Evolutionary conservation across 2,797 vertebrate genomes (phyloP).

Genomic region (Crenichthys baileyi): DNA sequence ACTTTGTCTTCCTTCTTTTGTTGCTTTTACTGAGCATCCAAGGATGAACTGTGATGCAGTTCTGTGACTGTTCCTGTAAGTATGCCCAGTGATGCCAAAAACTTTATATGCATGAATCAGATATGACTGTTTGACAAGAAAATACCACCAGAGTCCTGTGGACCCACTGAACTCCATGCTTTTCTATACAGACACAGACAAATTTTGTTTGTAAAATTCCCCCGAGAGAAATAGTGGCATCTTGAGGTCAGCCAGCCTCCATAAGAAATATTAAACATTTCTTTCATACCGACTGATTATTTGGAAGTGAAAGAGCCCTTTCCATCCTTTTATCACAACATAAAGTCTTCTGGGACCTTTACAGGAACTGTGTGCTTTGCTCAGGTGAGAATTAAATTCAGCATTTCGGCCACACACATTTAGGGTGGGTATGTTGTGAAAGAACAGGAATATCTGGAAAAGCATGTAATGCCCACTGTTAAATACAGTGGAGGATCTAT

Average conservation of each 20-base stretch:
- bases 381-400: background rate
- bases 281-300: background rate
- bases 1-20: conserved; percentile 41
- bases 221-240: too few relatives aligned
- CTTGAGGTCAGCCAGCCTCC: background rate
- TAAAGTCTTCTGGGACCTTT: background rate
- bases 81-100: conserved; percentile 29
- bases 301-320: background rate
- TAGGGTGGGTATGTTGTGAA: background rate
- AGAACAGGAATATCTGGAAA: background rate
- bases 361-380: background rate
- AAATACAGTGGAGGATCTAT: background rate
- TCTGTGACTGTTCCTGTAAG: conserved; percentile 61
- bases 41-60: conserved; percentile 41
- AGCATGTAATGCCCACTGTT: background rate
- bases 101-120: background rate
- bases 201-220: background rate
- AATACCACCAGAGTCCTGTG: conserved; percentile 10
- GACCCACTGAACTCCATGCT: background rate
- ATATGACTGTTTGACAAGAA: background rate
- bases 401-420: background rate
- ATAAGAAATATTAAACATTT: background rate
- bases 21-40: conserved; percentile 56
- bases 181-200: background rate
- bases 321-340: background rate